Percentiles rank a stretch among this genome's conserved stretches.
Conservation (phyloP, 2,888 invertebrate genomes). For the Teleogryllus oceanicus region DNA sequence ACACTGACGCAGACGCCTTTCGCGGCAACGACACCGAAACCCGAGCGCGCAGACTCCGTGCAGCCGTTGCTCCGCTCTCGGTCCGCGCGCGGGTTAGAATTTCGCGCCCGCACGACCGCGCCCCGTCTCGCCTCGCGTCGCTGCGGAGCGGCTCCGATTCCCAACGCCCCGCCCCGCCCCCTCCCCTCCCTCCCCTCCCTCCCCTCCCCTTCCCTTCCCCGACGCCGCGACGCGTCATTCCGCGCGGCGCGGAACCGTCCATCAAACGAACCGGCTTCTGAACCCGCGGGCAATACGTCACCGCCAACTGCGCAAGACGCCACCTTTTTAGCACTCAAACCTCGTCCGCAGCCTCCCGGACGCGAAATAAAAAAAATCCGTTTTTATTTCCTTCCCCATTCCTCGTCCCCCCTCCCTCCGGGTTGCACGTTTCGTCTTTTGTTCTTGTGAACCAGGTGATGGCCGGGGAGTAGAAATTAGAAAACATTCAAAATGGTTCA, state of each 20-base stretch:
- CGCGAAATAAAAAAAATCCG: neutral
- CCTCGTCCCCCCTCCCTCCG: neutral
- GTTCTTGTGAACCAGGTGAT: neutral
- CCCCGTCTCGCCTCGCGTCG: too few relatives aligned
- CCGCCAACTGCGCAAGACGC: neutral
- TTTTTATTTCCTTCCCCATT: neutral
- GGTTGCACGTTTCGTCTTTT: neutral
- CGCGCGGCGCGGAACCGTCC: neutral
- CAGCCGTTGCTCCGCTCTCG: too few relatives aligned
- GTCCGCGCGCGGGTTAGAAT: too few relatives aligned
- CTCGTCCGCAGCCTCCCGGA: neutral
- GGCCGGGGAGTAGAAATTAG: constrained; percentile 6
- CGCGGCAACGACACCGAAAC: too few relatives aligned
- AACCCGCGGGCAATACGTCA: neutral
- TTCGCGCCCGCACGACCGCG: too few relatives aligned
- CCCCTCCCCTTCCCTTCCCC: neutral
- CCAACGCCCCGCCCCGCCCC: too few relatives aligned
- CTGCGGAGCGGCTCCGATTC: too few relatives aligned
- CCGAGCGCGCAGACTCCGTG: too few relatives aligned
- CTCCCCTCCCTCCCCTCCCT: neutral
- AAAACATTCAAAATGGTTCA: constrained; percentile 1
- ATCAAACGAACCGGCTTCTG: neutral
- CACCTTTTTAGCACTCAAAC: neutral
- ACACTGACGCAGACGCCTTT: too few relatives aligned
- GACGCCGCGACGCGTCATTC: neutral